Conservation (phyloP, 2,888 invertebrate species). For the Leuctra nigra region DNA sequence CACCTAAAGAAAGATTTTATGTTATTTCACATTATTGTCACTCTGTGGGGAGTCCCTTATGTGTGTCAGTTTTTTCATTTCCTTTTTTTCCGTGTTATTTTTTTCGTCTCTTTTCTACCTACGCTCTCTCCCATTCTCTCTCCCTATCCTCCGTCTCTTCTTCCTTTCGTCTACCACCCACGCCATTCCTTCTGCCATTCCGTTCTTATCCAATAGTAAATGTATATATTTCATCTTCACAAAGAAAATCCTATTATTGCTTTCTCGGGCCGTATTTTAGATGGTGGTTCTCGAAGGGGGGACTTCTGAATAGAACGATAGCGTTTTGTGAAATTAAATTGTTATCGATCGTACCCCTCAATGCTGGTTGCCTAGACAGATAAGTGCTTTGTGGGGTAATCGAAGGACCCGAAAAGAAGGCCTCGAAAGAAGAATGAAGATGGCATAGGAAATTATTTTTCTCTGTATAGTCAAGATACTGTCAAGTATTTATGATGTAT, state of each 20-base stretch:
- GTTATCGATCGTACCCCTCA: constrained; percentile 26
- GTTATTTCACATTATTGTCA: too few relatives aligned
- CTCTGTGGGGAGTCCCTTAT: too few relatives aligned
- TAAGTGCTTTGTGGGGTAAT: constrained; percentile 8
- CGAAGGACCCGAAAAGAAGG: constrained; percentile 1
- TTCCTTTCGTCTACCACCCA: background rate
- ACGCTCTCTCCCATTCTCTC: constrained; percentile 18
- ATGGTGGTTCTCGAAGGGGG: constrained; percentile 10
- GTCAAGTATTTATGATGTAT: constrained; percentile 14
- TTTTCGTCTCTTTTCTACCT: too few relatives aligned
- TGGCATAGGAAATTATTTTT: constrained; percentile 15
- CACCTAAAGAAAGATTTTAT: too few relatives aligned
- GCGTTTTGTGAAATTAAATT: constrained; percentile 30
- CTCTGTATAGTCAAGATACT: constrained; percentile 18
- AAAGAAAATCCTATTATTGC: constrained; percentile 23
- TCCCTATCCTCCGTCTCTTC: background rate
- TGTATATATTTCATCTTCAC: constrained; percentile 18
- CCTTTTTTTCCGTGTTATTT: too few relatives aligned
- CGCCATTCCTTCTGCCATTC: too few relatives aligned
- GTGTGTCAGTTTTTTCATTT: too few relatives aligned
- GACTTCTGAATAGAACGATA: constrained; percentile 27
- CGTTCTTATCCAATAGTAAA: constrained; percentile 18
- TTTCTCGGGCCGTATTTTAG: constrained; percentile 13
- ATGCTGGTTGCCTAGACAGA: constrained; percentile 6
- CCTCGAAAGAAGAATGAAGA: constrained; percentile 12